Evolutionary conservation across 2,888 invertebrate genomes (phyloP).

Genomic region (Zelleria hepariella): DNA sequence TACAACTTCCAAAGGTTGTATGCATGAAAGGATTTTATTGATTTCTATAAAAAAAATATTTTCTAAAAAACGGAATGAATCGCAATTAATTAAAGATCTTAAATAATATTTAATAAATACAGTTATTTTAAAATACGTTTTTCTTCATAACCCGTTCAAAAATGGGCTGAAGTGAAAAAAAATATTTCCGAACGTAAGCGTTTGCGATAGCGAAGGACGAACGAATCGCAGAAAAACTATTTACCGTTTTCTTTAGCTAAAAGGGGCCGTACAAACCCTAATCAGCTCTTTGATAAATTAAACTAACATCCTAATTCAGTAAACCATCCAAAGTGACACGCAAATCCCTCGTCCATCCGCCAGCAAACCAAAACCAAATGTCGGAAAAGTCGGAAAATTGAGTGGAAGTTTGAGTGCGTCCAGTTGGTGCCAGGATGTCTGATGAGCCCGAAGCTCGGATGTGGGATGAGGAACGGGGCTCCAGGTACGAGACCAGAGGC

Average conservation of each 20-base stretch:
- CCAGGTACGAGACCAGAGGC: slow-evolving; percentile 47
- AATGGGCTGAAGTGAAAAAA: neutral
- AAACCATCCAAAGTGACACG: neutral
- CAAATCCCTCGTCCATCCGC: neutral
- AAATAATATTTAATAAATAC: neutral
- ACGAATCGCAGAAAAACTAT: neutral
- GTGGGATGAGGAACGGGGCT: slow-evolving; percentile 56
- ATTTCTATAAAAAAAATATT: neutral
- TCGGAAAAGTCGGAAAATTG: neutral
- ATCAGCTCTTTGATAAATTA: neutral
- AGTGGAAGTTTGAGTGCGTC: neutral
- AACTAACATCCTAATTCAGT: neutral
- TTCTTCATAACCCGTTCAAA: too few relatives aligned
- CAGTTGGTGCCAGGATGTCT: slow-evolving; percentile 63
- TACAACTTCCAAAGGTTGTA: neutral
- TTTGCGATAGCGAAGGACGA: neutral
- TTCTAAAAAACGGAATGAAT: neutral
- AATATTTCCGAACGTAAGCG: neutral
- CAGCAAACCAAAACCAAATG: neutral
- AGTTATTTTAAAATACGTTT: neutral
- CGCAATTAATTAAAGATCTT: neutral
- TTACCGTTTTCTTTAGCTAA: neutral
- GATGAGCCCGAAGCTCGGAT: slow-evolving; percentile 64
- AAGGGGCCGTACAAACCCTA: neutral
- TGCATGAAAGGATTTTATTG: neutral